phyloP scores from a whole-genome alignment of 2,888 invertebrate genomes.

The Rotaria sp. region DNA sequence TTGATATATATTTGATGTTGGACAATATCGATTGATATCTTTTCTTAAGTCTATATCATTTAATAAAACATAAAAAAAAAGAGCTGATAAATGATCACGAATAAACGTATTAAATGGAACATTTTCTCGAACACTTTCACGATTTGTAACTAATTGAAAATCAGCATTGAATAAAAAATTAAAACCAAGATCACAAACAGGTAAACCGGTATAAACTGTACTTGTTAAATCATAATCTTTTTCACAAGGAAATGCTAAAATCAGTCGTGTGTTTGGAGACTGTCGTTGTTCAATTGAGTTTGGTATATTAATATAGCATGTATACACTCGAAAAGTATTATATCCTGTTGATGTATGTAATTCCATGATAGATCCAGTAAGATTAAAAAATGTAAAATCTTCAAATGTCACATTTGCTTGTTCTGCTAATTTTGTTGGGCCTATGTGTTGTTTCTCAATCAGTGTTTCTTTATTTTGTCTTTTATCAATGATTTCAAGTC shows the following conservation, averaged over 20 bases:
- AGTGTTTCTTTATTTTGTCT: background rate
- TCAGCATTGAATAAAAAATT: conserved; percentile 32
- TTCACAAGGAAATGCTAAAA: conserved; percentile 16
- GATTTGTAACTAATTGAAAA: conserved; percentile 29
- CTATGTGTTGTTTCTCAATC: background rate
- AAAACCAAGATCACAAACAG: conserved; percentile 31
- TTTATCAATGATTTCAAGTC: background rate
- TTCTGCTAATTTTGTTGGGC: background rate
- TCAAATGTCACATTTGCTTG: background rate
- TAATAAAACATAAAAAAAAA: conserved; percentile 12
- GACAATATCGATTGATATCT: background rate
- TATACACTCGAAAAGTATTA: too few relatives aligned
- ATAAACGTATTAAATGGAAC: conserved; percentile 21
- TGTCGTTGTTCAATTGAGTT: too few relatives aligned
- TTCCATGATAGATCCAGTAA: too few relatives aligned
- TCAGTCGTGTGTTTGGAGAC: background rate
- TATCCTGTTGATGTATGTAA: too few relatives aligned
- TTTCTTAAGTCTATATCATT: background rate
- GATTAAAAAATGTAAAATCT: too few relatives aligned
- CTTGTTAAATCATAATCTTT: background rate
- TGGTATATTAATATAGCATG: too few relatives aligned
- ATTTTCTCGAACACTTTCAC: conserved; percentile 23
- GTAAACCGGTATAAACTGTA: conserved; percentile 23
- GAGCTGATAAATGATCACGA: conserved; percentile 28
- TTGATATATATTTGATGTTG: too few relatives aligned